Base-by-base conservation (phyloP, 2,888 invertebrate species). In the Sylvicola cinctus region DNA sequence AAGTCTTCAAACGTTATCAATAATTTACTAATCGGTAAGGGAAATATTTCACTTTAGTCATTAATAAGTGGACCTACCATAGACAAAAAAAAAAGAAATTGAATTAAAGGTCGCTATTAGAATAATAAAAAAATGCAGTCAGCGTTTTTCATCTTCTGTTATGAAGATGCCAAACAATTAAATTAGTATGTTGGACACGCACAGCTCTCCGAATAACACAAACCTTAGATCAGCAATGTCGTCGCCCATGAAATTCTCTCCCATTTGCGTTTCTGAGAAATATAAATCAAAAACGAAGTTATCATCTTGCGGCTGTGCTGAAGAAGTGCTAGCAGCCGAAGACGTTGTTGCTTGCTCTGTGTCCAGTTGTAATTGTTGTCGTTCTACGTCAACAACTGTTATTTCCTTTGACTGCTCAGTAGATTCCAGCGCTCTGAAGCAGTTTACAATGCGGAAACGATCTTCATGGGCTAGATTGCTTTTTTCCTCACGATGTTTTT, bases 201-300 rank as follows among this genome's bases (percentile, higher is more conserved):
- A 20, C 20, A 20, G 20, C 20, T 20, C 20, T 20, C 20, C 45
- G 46, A 20, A 20, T 20, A 52, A 46, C 47, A 57, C 57, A 46
- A 57, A 57, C 56, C 56, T 57, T 52, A 42, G 31, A 32, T 36
- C 33, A n/a, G 35, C 34, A 23, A 31, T 34, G 29, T 14, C 15
- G 17, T 35, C 29, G 36, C 52, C 54, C 46, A 50, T 47, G 37
- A 54, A 44, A 44, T 56, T 54, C 3, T 36, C 12, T 29, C 40
- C 38, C 37, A 52, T 49, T 41, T 60, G 59, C 41, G 58, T 58
- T 42, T 60, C 53, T 10, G 66, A 65, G 45, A 67, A 66, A 53
- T 74, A 74, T 17, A 73, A 55, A 51, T 74, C 73, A 42, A 70
- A 74, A 7, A 73, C 72, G 49, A 63, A 73, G 34, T 54, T 50